phyloP scores from a whole-genome alignment of 2,888 invertebrate species.

The Heliconius ismenius region DNA sequence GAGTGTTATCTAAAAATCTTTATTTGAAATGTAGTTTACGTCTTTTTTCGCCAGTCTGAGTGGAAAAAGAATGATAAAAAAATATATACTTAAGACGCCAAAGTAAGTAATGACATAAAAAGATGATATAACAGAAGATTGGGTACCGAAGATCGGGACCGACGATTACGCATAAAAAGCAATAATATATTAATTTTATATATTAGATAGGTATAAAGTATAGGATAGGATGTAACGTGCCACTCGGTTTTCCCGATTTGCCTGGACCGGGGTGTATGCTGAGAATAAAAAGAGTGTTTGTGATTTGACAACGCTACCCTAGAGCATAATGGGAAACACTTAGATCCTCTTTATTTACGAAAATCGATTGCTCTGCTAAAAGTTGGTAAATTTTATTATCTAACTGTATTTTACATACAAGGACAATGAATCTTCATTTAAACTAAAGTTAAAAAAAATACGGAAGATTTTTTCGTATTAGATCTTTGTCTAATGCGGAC shows the following conservation, averaged over 20 bases:
- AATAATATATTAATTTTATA: no score
- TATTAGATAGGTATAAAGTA: no score
- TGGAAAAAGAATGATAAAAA: neutral
- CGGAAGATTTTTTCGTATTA: conserved; percentile 29
- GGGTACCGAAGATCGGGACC: neutral
- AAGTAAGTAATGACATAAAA: neutral
- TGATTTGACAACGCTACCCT: neutral
- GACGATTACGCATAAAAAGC: no score
- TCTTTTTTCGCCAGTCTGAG: neutral
- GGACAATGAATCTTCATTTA: conserved; percentile 32
- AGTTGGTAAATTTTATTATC: neutral
- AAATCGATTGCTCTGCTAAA: neutral
- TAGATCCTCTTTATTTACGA: neutral
- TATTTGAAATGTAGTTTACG: neutral
- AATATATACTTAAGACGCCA: neutral
- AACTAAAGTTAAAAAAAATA: conserved; percentile 17
- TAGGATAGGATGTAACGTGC: no score
- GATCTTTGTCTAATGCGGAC: conserved; percentile 43
- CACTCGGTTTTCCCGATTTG: no score
- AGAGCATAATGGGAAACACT: neutral
- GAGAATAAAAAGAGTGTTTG: neutral
- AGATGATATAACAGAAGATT: neutral
- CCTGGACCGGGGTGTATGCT: neutral
- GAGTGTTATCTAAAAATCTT: conserved; percentile 18
- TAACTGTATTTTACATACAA: neutral